phyloP scores from a whole-genome alignment of 2,113 vertebrate genomes.

The Sylvietta virens region DNA sequence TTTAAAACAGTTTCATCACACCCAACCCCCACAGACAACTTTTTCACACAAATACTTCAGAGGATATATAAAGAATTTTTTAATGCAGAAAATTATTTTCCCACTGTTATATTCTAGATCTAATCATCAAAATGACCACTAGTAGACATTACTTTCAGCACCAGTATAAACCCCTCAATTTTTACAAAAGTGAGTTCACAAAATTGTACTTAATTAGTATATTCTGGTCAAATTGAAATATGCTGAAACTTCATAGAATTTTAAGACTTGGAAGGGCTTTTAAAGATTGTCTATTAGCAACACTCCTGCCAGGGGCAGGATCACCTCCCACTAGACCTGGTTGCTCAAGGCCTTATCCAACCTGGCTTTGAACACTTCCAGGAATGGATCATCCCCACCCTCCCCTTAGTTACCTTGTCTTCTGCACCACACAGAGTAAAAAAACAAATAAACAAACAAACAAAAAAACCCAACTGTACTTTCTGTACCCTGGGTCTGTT shows the following conservation, averaged over 20 bases:
- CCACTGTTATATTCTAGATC: background rate
- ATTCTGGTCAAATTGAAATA: background rate
- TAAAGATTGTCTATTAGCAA: background rate
- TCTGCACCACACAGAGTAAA: background rate
- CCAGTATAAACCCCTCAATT: background rate
- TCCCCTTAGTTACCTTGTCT: background rate
- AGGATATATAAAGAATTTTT: background rate
- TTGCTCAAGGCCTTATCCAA: background rate
- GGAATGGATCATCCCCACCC: background rate
- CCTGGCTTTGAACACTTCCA: background rate
- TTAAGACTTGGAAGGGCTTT: background rate
- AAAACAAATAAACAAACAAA: background rate
- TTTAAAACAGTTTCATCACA: background rate
- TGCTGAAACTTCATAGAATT: background rate
- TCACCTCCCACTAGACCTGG: background rate
- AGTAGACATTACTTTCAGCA: background rate
- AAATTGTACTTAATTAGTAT: background rate
- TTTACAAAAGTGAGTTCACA: background rate
- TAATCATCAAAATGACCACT: background rate
- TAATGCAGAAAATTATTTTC: background rate
- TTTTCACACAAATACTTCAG: background rate
- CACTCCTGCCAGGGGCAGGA: background rate
- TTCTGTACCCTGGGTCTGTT: background rate
- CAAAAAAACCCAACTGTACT: fast-evolving
- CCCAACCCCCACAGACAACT: fast-evolving